Percentiles rank a stretch among this genome's conserved stretches.
Conservation (phyloP, 2,797 vertebrate species). For the Apogon hyalosoma region DNA sequence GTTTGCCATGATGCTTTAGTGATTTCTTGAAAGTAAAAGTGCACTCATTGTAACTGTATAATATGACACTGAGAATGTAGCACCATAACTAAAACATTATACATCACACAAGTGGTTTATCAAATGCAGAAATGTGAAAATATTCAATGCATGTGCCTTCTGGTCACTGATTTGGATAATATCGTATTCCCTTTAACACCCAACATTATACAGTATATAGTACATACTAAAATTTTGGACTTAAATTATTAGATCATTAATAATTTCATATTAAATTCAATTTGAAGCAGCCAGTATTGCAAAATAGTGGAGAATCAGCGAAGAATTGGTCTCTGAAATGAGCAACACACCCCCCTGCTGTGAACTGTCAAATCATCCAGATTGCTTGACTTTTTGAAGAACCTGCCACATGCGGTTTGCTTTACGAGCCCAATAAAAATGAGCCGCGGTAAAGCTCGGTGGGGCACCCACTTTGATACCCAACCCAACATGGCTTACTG, state of each 20-base stretch:
- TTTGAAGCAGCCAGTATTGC: slow-evolving; percentile 65
- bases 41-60: slow-evolving; percentile 4
- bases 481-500: slow-evolving; percentile 75
- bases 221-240: slow-evolving; percentile 37
- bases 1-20: slow-evolving; percentile 31
- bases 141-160: slow-evolving; percentile 31
- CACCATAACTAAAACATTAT: slow-evolving; percentile 35
- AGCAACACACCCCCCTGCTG: slow-evolving; percentile 72
- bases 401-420: slow-evolving; percentile 73
- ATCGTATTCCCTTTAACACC: slow-evolving; percentile 70
- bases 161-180: slow-evolving; percentile 52
- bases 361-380: slow-evolving; percentile 78
- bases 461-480: slow-evolving; percentile 83
- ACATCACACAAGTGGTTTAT: slow-evolving; percentile 15
- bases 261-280: slow-evolving; percentile 77
- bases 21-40: slow-evolving; percentile 40
- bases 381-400: slow-evolving; percentile 80
- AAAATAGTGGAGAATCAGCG: slow-evolving; percentile 62
- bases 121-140: slow-evolving; percentile 20
- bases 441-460: slow-evolving; percentile 72
- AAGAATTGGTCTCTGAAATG: slow-evolving; percentile 63
- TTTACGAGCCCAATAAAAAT: slow-evolving; percentile 69
- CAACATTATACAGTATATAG: slow-evolving; percentile 53
- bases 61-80: slow-evolving; percentile 33
- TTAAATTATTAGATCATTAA: slow-evolving; percentile 77